These are phyloP conservation scores for Callyntrura guangdongensis DNA, from an alignment of 2,888 invertebrate species.

Conservation along the genomic window DNA sequence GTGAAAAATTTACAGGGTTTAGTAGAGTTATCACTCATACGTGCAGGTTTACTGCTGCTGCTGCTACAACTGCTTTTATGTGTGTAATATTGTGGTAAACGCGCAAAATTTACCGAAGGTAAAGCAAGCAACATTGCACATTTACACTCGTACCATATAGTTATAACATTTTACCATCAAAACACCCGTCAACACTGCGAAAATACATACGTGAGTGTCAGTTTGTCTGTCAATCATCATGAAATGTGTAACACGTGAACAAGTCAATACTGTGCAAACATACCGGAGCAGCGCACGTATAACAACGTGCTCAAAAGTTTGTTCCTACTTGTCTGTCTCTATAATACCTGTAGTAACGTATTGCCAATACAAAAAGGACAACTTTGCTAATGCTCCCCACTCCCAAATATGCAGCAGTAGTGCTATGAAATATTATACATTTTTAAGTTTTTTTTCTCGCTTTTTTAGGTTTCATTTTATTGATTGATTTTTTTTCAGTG, in stretches of 20 bases:
- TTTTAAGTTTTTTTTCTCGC: background rate
- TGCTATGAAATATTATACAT: background rate
- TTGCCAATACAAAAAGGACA: background rate
- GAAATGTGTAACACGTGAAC: slow-evolving; percentile 53
- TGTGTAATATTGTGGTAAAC: background rate
- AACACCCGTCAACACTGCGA: slow-evolving; percentile 23
- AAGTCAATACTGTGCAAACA: slow-evolving; percentile 50
- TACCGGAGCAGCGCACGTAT: slow-evolving; percentile 17
- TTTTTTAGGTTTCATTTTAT: slow-evolving; percentile 2
- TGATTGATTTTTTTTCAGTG: slow-evolving; percentile 13
- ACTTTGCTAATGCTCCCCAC: background rate
- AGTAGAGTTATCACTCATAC: background rate
- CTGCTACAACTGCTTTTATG: background rate
- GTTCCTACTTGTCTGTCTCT: background rate
- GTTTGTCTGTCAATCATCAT: slow-evolving; percentile 57
- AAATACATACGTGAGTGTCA: slow-evolving; percentile 49
- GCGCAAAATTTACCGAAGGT: too few relatives aligned
- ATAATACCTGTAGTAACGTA: slow-evolving; percentile 5
- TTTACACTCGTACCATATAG: background rate
- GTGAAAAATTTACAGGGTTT: slow-evolving; percentile 50
- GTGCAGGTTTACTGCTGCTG: slow-evolving; percentile 25
- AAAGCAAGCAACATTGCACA: background rate
- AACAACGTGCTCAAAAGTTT: background rate
- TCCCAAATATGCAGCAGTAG: too few relatives aligned
- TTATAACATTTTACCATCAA: slow-evolving; percentile 16